Evolutionary conservation across 1,140 invertebrate species (phyloP).

Genomic region (Ruditapes philippinarum): DNA sequence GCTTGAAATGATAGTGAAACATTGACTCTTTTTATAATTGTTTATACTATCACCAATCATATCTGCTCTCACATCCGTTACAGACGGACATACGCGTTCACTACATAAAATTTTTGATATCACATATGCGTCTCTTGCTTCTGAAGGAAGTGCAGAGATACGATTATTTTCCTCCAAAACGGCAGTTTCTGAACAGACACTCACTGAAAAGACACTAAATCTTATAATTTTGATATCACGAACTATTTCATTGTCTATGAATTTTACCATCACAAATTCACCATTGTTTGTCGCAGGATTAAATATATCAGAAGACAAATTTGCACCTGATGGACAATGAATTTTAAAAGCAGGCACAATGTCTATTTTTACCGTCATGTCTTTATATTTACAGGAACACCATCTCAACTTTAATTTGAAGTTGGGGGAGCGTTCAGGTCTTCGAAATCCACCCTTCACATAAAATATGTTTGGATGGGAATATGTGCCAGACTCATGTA

Average conservation of each 20-base stretch:
- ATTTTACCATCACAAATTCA: not conserved
- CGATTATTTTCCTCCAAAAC: not conserved
- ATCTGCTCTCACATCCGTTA: too few relatives aligned
- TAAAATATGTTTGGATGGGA: too few relatives aligned
- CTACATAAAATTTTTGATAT: not conserved
- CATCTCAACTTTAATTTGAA: not conserved
- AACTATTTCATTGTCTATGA: not conserved
- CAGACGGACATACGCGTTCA: not conserved
- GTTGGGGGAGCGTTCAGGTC: not conserved
- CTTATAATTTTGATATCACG: too few relatives aligned
- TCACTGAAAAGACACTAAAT: not conserved
- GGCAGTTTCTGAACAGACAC: not conserved
- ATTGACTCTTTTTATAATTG: not conserved
- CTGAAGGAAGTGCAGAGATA: not conserved
- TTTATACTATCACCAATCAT: too few relatives aligned
- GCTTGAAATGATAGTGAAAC: too few relatives aligned
- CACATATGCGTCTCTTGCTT: not conserved
- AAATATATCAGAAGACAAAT: not conserved
- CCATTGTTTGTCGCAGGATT: not conserved
- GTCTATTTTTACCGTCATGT: not conserved
- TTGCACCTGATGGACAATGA: not conserved
- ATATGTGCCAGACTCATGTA: too few relatives aligned
- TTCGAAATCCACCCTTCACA: too few relatives aligned
- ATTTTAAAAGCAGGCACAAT: not conserved
- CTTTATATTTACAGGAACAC: not conserved